phyloP scores from a whole-genome alignment of 2,888 invertebrate genomes.

The Lasioglossum calceatum region DNA sequence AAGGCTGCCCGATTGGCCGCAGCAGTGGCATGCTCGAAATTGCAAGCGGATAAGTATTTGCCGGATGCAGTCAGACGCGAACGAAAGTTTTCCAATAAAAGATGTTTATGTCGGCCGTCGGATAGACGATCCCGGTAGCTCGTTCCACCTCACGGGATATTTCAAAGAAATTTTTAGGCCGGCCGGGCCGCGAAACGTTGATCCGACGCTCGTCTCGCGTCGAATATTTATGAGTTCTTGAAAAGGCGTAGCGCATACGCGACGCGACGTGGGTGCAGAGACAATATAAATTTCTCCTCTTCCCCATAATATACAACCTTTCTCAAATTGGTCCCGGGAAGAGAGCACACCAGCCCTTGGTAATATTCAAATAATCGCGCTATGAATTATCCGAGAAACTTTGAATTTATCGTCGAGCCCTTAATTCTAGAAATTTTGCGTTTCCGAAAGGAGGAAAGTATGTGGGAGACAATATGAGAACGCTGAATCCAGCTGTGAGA shows the following conservation, averaged over 20 bases:
- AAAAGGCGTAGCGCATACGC: conserved; percentile 17
- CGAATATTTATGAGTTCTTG: conserved; percentile 46
- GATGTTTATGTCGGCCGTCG: conserved; percentile 56
- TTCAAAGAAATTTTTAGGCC: conserved; percentile 33
- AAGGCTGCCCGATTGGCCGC: conserved; percentile 27
- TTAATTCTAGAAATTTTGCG: neutral
- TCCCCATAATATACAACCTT: neutral
- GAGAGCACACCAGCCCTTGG: neutral
- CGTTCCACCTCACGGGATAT: conserved; percentile 1
- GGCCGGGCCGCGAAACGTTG: conserved; percentile 14
- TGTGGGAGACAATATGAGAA: neutral
- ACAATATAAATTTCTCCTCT: neutral
- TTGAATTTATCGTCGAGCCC: neutral
- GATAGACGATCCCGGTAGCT: conserved; percentile 13
- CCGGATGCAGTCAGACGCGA: conserved; percentile 34
- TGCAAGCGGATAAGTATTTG: conserved; percentile 45
- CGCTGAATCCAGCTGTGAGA: neutral
- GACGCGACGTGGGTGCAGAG: conserved; percentile 11
- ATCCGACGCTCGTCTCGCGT: neutral
- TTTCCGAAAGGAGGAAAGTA: neutral
- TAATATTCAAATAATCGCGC: neutral
- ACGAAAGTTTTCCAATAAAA: conserved; percentile 67
- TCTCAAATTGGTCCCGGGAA: neutral
- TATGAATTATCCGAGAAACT: neutral
- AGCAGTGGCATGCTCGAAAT: conserved; percentile 42